Evolutionary conservation across 2,797 vertebrate genomes (phyloP).

Genomic region (Acropternis orthonyx): DNA sequence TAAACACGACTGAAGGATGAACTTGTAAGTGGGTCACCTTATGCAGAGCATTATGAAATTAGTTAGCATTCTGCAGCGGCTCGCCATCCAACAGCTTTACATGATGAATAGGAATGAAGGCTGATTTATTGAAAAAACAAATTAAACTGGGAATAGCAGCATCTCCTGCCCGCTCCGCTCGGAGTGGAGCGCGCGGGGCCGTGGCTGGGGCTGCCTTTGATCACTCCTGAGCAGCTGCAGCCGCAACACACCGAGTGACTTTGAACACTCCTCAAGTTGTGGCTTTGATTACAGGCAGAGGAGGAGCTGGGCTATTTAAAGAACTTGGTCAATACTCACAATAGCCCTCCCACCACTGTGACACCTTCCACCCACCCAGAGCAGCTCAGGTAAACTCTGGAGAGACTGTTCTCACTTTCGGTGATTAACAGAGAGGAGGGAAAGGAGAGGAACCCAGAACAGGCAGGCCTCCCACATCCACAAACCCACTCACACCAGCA

Average conservation of each 20-base stretch:
- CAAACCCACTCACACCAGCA: neutral
- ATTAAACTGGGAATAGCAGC: conserved; percentile 28
- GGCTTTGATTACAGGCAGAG: neutral
- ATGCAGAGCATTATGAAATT: conserved; percentile 68
- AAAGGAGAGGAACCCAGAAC: neutral
- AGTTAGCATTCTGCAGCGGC: conserved; percentile 65
- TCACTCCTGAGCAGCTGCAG: conserved; percentile 20
- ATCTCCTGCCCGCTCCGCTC: neutral
- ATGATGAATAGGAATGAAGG: conserved; percentile 53
- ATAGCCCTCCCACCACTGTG: neutral
- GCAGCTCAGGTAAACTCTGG: neutral
- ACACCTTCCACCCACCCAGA: neutral
- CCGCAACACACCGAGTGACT: neutral
- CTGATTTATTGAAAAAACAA: conserved; percentile 60
- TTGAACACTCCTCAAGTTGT: neutral
- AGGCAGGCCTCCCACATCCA: rapidly evolving
- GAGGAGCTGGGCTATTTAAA: neutral
- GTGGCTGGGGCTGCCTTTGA: conserved; percentile 24
- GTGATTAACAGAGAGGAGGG: neutral
- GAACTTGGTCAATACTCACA: neutral
- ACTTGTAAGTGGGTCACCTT: conserved; percentile 72
- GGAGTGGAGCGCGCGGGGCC: neutral
- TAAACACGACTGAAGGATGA: conserved; percentile 59
- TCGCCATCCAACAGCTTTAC: conserved; percentile 58
- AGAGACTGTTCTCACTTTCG: neutral